A percentile compares a stretch with the other conserved stretches of the same genome.
phyloP scores from a whole-genome alignment of 2,888 invertebrate genomes.

The Apodemia duryi region DNA sequence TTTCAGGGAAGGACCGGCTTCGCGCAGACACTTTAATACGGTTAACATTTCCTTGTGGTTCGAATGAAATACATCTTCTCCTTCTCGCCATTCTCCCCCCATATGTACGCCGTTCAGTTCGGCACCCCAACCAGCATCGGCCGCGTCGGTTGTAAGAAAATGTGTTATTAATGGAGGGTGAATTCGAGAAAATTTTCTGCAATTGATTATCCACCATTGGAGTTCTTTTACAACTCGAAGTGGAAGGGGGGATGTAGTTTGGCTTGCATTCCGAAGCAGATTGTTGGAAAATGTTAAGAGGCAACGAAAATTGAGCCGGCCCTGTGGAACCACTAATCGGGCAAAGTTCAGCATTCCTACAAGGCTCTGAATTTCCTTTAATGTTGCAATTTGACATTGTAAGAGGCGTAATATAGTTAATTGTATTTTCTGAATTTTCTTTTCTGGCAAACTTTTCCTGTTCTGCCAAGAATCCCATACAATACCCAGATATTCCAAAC shows the following conservation, averaged over 20 bases:
- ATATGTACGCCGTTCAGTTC: constrained; percentile 26
- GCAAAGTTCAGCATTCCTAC: too few species aligned
- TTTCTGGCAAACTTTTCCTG: constrained; percentile 1
- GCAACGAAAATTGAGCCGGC: too few species aligned
- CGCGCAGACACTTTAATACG: constrained; percentile 24
- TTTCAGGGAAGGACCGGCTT: constrained; percentile 18
- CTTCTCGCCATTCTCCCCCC: constrained; percentile 24
- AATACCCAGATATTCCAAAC: constrained; percentile 28
- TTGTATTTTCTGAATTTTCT: too few species aligned
- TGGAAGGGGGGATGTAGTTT: too few species aligned
- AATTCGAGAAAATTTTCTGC: too few species aligned
- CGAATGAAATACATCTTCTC: constrained; percentile 27
- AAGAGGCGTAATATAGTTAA: too few species aligned
- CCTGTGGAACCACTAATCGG: constrained; percentile 16
- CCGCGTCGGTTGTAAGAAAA: constrained; percentile 28
- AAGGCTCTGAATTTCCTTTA: too few species aligned
- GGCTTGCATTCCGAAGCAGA: too few species aligned
- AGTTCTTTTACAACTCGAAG: too few species aligned
- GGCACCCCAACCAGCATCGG: constrained; percentile 33
- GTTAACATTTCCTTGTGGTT: constrained; percentile 33
- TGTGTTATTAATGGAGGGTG: constrained; percentile 10
- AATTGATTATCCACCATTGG: too few species aligned
- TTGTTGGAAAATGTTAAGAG: too few species aligned
- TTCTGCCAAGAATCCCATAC: constrained; percentile 26
- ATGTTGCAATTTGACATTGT: too few species aligned